Conservation (phyloP, 2,797 vertebrate species). For the Pyrocephalus nanus region DNA sequence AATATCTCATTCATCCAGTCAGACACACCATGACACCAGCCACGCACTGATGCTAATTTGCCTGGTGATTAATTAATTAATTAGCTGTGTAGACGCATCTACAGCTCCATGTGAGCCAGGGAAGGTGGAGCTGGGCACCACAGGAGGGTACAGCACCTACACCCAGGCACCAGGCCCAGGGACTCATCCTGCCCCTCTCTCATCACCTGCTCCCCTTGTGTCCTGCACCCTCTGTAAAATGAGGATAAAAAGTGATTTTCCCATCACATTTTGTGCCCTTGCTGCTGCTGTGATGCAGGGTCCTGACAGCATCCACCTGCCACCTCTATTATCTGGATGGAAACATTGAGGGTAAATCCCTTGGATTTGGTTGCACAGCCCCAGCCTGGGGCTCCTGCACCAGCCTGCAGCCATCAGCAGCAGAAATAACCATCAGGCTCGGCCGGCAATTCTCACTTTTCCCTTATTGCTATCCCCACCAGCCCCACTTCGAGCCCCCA, state of each 20-base stretch:
- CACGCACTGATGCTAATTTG: background rate
- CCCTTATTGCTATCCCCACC: background rate
- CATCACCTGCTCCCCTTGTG: background rate
- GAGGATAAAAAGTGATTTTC: background rate
- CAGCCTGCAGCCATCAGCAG: background rate
- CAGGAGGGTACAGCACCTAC: background rate
- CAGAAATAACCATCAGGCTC: background rate
- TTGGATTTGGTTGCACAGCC: background rate
- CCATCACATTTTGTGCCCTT: background rate
- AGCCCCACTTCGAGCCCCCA: background rate
- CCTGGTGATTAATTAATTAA: background rate
- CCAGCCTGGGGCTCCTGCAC: background rate
- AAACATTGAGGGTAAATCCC: background rate
- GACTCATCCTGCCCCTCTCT: background rate
- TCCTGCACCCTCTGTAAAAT: background rate
- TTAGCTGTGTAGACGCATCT: background rate
- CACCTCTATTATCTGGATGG: background rate
- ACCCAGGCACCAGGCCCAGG: background rate
- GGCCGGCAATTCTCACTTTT: accelerated
- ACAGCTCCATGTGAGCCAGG: accelerated
- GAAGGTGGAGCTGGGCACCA: background rate
- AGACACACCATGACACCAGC: accelerated
- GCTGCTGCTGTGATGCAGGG: accelerated
- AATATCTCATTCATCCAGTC: background rate
- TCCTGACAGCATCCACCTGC: background rate